Evolutionary conservation across 1,140 invertebrate genomes (phyloP).

Genomic region (Reticulitermes speratus): DNA sequence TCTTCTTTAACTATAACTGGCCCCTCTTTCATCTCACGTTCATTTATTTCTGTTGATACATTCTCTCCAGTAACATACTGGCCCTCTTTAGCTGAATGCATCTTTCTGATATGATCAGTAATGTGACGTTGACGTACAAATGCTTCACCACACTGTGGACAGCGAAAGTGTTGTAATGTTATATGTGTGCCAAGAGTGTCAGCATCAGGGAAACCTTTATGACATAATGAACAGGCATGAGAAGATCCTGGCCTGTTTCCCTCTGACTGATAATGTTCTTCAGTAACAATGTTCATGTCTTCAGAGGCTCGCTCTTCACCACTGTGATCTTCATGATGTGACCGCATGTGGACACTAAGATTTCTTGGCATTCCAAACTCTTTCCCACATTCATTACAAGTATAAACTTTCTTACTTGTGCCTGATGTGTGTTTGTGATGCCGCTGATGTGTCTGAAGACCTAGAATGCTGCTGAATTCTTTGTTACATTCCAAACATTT

Average conservation of each 20-base stretch:
- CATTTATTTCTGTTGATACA: background rate
- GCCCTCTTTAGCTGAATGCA: background rate
- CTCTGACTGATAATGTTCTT: background rate
- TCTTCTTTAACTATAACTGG: slow-evolving; percentile 6
- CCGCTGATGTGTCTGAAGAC: slow-evolving; percentile 7
- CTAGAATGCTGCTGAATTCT: slow-evolving; percentile 4
- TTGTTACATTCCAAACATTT: slow-evolving; percentile 27
- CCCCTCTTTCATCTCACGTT: background rate
- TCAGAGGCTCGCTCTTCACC: background rate
- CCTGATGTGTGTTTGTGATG: background rate
- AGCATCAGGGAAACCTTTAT: slow-evolving; percentile 2
- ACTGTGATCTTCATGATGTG: background rate
- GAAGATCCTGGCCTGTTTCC: background rate
- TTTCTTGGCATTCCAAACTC: background rate
- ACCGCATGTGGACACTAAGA: slow-evolving; percentile 22
- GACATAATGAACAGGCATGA: background rate
- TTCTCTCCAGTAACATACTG: background rate
- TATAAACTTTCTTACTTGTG: background rate
- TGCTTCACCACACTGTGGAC: slow-evolving; percentile 15
- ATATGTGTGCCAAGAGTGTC: background rate
- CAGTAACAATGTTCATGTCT: background rate
- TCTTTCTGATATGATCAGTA: background rate
- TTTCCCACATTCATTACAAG: slow-evolving; percentile 19
- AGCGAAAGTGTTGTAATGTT: background rate
- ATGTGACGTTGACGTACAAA: slow-evolving; percentile 16